These are phyloP conservation scores for Drosophila persimilis DNA, from an alignment of 1,140 invertebrate species.

Conservation along the genomic window DNA sequence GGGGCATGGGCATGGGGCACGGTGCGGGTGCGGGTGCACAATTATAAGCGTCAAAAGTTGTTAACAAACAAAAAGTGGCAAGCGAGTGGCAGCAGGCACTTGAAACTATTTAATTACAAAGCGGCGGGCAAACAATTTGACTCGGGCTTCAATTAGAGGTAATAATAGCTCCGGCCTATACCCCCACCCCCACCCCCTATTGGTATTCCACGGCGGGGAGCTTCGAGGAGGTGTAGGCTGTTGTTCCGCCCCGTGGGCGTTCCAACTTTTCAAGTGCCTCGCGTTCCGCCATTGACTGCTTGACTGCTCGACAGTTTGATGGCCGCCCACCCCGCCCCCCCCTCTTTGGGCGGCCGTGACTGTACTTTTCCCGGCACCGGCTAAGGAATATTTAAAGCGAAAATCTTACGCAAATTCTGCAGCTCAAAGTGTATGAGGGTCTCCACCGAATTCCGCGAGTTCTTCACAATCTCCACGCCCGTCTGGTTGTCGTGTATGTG, in stretches of 20 bases:
- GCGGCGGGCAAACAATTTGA: conserved; percentile 72
- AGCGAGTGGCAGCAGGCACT: conserved; percentile 57
- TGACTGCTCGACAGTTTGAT: conserved; percentile 31
- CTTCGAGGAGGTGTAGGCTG: conserved; percentile 3
- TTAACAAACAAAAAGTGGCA: conserved; percentile 71
- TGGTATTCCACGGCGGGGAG: background rate
- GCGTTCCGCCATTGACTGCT: conserved; percentile 9
- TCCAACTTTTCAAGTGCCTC: conserved; percentile 1
- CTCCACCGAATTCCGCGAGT: conserved; percentile 82
- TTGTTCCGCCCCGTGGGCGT: conserved; percentile 8
- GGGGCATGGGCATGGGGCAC: background rate
- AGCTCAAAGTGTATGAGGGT: conserved; percentile 84
- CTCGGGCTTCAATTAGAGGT: conserved; percentile 64
- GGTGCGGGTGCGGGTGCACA: conserved; percentile 32
- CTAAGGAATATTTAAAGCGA: background rate
- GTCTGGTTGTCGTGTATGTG: conserved; percentile 88
- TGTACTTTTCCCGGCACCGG: conserved; percentile 14
- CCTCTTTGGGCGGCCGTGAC: conserved; percentile 23
- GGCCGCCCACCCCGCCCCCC: background rate
- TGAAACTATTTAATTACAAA: conserved; percentile 80
- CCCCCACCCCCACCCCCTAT: too few relatives aligned
- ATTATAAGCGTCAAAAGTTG: conserved; percentile 75
- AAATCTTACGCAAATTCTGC: conserved; percentile 87
- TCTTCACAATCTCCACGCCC: conserved; percentile 86
- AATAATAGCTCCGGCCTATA: conserved; percentile 40